phyloP scores from a whole-genome alignment of 2,888 invertebrate genomes.

The Aelia acuminata region DNA sequence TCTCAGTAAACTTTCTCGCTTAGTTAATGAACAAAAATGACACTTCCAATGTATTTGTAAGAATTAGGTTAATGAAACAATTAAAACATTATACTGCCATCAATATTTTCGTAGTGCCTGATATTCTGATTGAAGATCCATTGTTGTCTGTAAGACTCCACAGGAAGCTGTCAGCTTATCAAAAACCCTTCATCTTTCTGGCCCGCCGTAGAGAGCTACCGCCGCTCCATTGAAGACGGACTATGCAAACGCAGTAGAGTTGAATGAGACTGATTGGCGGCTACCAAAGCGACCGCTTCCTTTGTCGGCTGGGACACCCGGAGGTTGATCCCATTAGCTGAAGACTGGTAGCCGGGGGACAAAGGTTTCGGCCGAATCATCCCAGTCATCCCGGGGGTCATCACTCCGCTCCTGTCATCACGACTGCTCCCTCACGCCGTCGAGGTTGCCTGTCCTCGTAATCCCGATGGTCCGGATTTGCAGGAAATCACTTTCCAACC shows the following conservation, averaged over 20 bases:
- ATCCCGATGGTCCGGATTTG: not conserved
- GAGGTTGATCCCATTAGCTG: slow-evolving; percentile 43
- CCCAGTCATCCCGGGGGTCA: slow-evolving; percentile 4
- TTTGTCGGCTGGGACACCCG: slow-evolving; percentile 37
- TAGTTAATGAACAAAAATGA: too few species aligned
- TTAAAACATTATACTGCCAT: not conserved
- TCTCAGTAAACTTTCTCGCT: too few species aligned
- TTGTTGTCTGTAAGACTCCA: not conserved
- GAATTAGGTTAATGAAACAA: not conserved
- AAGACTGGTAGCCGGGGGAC: slow-evolving; percentile 55
- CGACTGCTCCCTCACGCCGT: not conserved
- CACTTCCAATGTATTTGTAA: not conserved
- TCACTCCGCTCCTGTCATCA: slow-evolving; percentile 45
- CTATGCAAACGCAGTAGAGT: slow-evolving; percentile 31
- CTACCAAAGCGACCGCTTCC: slow-evolving; percentile 15
- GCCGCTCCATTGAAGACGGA: not conserved
- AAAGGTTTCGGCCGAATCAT: slow-evolving; percentile 35
- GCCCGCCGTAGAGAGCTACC: not conserved
- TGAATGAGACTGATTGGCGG: slow-evolving; percentile 55
- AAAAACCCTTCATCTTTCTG: not conserved
- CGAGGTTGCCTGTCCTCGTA: not conserved
- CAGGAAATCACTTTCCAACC: slow-evolving; percentile 21
- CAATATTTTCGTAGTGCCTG: not conserved
- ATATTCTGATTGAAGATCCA: not conserved
- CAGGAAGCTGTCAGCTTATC: not conserved